Percentiles rank a stretch among this genome's conserved stretches.
Evolutionary conservation across 2,888 invertebrate species (phyloP).

Genomic region (Polydrusus pterygomalis): DNA sequence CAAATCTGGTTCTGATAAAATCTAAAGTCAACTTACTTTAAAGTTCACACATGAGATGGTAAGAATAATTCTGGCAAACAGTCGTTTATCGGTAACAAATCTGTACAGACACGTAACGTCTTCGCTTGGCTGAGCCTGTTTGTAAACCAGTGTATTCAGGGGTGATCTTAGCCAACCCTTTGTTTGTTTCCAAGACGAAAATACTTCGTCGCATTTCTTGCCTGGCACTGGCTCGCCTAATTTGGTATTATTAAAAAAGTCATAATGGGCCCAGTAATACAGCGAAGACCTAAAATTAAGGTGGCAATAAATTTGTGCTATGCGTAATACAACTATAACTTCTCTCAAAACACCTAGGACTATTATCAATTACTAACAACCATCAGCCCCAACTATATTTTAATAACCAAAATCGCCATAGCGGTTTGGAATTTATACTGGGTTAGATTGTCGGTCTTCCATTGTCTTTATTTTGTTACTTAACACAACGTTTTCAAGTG

Average conservation of each 20-base stretch:
- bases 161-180: slow-evolving; percentile 88
- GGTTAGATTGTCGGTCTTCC: too few species aligned
- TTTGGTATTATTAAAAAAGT: slow-evolving; percentile 93
- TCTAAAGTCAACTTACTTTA: slow-evolving; percentile 74
- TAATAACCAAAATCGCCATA: too few species aligned
- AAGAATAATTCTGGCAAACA: slow-evolving; percentile 87
- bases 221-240: slow-evolving; percentile 88
- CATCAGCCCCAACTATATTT: too few species aligned
- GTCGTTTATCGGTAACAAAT: slow-evolving; percentile 87
- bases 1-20: neutral
- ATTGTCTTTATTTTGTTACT: too few species aligned
- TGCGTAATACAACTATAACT: too few species aligned
- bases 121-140: slow-evolving; percentile 80
- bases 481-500: too few species aligned
- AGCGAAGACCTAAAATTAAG: slow-evolving; percentile 82
- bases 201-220: slow-evolving; percentile 91
- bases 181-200: slow-evolving; percentile 88
- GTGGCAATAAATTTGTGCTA: too few species aligned
- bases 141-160: slow-evolving; percentile 90
- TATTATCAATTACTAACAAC: too few species aligned
- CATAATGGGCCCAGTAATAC: slow-evolving; percentile 96
- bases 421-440: too few species aligned
- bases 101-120: slow-evolving; percentile 89
- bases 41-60: slow-evolving; percentile 87
- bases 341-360: too few species aligned